These are phyloP conservation scores for Poecile atricapillus DNA, from an alignment of 2,113 vertebrate genomes.

Conservation along the genomic window DNA sequence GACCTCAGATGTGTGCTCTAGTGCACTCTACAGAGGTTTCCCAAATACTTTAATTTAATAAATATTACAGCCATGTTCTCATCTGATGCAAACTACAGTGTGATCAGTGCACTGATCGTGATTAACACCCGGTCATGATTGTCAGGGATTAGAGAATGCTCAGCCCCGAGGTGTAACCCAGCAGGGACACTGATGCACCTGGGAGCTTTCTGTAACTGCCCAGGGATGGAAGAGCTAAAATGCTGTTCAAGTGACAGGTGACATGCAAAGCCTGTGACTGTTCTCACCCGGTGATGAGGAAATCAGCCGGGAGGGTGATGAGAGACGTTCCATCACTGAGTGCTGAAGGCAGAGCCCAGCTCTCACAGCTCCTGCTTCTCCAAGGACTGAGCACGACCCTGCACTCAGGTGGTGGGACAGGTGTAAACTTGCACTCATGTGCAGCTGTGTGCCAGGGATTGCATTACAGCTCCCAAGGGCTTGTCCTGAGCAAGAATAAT, in stretches of 20 bases:
- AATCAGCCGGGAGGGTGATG: neutral
- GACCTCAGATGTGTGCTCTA: neutral
- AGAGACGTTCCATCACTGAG: fast-evolving
- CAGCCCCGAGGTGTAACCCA: neutral
- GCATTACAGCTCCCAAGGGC: fast-evolving
- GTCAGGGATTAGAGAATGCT: fast-evolving
- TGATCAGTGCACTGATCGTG: fast-evolving
- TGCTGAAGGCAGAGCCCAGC: fast-evolving
- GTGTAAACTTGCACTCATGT: fast-evolving
- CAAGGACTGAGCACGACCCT: fast-evolving
- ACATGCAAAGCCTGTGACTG: neutral
- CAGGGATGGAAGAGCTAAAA: neutral
- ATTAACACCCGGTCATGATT: fast-evolving
- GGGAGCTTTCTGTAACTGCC: neutral
- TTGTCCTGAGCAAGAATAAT: neutral
- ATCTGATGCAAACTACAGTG: neutral
- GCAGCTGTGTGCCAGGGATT: neutral
- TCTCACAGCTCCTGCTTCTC: neutral
- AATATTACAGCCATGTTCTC: fast-evolving
- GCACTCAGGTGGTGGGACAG: fast-evolving
- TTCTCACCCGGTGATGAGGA: fast-evolving
- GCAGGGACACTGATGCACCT: fast-evolving
- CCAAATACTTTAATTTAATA: neutral
- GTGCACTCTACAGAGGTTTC: neutral
- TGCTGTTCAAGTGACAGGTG: fast-evolving